A percentile compares a stretch with the other conserved stretches of the same genome.
phyloP scores from a whole-genome alignment of 2,888 invertebrate species.

The Thereva unica region DNA sequence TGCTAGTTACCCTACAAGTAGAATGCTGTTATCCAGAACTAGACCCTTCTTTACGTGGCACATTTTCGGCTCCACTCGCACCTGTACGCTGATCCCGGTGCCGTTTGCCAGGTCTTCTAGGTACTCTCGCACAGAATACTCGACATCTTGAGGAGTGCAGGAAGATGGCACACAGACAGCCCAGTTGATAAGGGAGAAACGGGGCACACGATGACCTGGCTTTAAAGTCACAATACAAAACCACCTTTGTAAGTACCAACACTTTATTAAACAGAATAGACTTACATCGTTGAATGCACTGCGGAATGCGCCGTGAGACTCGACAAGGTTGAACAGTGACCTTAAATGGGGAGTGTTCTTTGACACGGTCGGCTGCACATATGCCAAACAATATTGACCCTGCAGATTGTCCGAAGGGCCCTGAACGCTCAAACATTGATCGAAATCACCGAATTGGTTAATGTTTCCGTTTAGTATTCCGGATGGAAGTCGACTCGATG shows the following conservation, averaged over 20 bases:
- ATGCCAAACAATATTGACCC: slow-evolving; percentile 70
- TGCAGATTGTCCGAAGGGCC: slow-evolving; percentile 37
- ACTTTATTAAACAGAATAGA: slow-evolving; percentile 44
- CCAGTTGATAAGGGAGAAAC: slow-evolving; percentile 70
- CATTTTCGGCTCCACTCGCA: slow-evolving; percentile 66
- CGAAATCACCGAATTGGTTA: slow-evolving; percentile 67
- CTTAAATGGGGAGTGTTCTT: slow-evolving; percentile 58
- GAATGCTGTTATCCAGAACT: slow-evolving; percentile 59
- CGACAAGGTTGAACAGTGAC: slow-evolving; percentile 61
- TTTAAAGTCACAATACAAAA: slow-evolving; percentile 51
- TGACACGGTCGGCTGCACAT: slow-evolving; percentile 63
- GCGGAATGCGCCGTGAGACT: slow-evolving; percentile 67
- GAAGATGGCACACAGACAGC: slow-evolving; percentile 69
- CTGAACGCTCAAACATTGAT: slow-evolving; percentile 51
- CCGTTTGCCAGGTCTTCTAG: slow-evolving; percentile 60
- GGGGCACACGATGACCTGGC: slow-evolving; percentile 73
- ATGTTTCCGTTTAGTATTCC: slow-evolving; percentile 69
- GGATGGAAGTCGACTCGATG: slow-evolving; percentile 68
- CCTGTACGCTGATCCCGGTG: slow-evolving; percentile 63
- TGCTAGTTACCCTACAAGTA: slow-evolving; percentile 59
- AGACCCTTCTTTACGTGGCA: slow-evolving; percentile 61
- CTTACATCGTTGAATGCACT: slow-evolving; percentile 71
- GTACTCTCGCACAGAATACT: slow-evolving; percentile 61
- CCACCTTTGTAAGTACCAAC: neutral
- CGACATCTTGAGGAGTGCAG: slow-evolving; percentile 65